Evolutionary conservation across 2,888 invertebrate species (phyloP).

Genomic region (Exocentrus adspersus): DNA sequence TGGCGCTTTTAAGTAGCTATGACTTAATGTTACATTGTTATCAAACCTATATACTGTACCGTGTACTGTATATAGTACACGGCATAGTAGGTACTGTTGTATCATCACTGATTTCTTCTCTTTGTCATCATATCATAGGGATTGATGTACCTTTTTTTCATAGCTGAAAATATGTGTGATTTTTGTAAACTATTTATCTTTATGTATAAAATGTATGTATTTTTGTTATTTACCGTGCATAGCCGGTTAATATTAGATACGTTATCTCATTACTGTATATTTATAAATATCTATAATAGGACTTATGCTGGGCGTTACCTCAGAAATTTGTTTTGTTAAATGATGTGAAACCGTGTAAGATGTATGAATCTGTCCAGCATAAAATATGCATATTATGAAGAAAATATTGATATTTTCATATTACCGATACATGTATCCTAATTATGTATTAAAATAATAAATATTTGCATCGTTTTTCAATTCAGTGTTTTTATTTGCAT

Average conservation of each 20-base stretch:
- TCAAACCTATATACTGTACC: constrained; percentile 24
- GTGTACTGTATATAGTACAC: constrained; percentile 47
- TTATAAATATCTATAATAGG: constrained; percentile 51
- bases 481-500: constrained; percentile 12
- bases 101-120: constrained; percentile 49
- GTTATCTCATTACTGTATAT: constrained; percentile 56
- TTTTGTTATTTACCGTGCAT: constrained; percentile 57
- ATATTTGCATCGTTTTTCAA: constrained; percentile 64
- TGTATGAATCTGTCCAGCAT: constrained; percentile 52
- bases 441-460: constrained; percentile 61
- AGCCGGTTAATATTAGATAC: constrained; percentile 47
- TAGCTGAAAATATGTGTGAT: constrained; percentile 63
- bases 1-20: constrained; percentile 48
- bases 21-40: constrained; percentile 39
- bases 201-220: constrained; percentile 62
- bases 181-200: constrained; percentile 60
- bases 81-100: too few relatives aligned
- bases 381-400: constrained; percentile 53
- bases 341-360: constrained; percentile 40
- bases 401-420: constrained; percentile 64
- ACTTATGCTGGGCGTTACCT: constrained; percentile 55
- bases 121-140: constrained; percentile 54
- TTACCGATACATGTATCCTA: constrained; percentile 64
- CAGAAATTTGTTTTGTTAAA: constrained; percentile 42
- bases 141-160: constrained; percentile 62